These are phyloP conservation scores for Ennomos quercinarius DNA, from an alignment of 2,888 invertebrate species.

Conservation along the genomic window DNA sequence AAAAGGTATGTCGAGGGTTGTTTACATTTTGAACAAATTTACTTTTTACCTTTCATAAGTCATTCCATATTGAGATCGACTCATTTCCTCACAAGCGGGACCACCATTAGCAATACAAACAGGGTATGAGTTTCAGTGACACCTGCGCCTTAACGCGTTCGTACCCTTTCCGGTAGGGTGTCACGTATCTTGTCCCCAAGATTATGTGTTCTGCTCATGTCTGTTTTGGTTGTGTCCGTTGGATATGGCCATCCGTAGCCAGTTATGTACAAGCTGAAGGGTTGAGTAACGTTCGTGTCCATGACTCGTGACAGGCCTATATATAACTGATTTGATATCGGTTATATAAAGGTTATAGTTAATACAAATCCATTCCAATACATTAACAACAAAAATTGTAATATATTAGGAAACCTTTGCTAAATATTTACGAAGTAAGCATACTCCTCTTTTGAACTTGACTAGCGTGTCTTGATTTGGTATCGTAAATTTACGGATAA, in stretches of 20 bases:
- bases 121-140: constrained; percentile 67
- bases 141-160: constrained; percentile 61
- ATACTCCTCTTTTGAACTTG: too few relatives aligned
- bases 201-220: constrained; percentile 37
- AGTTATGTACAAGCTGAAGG: constrained; percentile 14
- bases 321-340: too few relatives aligned
- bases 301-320: constrained; percentile 3
- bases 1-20: too few relatives aligned
- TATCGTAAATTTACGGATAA: too few relatives aligned
- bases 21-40: too few relatives aligned
- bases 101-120: constrained; percentile 76
- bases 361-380: too few relatives aligned
- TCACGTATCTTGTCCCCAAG: constrained; percentile 46
- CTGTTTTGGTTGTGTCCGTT: constrained; percentile 23
- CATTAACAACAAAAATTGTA: too few relatives aligned
- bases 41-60: background rate
- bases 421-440: too few relatives aligned
- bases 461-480: too few relatives aligned
- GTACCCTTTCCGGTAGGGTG: constrained; percentile 44
- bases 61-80: constrained; percentile 48
- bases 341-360: too few relatives aligned
- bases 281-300: constrained; percentile 9
- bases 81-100: constrained; percentile 64
- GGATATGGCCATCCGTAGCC: constrained; percentile 17
- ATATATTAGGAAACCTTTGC: too few relatives aligned